Percentiles rank a stretch among this genome's conserved stretches.
These are phyloP conservation scores for Brachyhypopomus gauderio DNA, from an alignment of 2,113 vertebrate genomes.

Conservation along the genomic window DNA sequence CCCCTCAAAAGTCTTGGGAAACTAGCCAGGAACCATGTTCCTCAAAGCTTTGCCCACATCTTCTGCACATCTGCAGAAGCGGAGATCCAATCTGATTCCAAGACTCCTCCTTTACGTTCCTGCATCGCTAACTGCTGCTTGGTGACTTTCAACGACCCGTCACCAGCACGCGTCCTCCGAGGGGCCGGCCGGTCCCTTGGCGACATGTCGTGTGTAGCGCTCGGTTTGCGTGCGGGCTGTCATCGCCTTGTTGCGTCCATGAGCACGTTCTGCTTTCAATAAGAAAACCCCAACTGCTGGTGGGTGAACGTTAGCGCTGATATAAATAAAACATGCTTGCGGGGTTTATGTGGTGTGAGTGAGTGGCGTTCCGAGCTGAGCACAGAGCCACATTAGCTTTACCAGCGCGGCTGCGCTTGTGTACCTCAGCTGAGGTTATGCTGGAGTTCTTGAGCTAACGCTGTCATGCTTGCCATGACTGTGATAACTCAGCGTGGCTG, in stretches of 20 bases:
- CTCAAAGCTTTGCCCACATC: not conserved
- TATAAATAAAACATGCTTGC: constrained; percentile 39
- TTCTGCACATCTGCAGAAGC: constrained; percentile 1
- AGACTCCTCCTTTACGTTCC: constrained; percentile 24
- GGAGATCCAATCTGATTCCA: not conserved
- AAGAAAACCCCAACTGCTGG: constrained; percentile 36
- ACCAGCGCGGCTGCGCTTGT: not conserved
- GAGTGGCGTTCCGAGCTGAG: constrained; percentile 8
- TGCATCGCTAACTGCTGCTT: not conserved
- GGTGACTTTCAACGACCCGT: constrained; percentile 26
- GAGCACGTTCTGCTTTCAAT: constrained; percentile 41
- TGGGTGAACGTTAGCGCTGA: constrained; percentile 36
- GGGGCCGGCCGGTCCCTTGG: not conserved
- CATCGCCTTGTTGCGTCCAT: constrained; percentile 17
- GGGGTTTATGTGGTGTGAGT: constrained; percentile 22
- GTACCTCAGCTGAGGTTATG: not conserved
- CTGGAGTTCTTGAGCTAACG: not conserved
- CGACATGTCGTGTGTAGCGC: not conserved
- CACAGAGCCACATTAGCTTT: constrained; percentile 5
- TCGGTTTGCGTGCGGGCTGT: constrained; percentile 28
- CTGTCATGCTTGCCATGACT: constrained; percentile 1
- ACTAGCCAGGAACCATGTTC: not conserved
- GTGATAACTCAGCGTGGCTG: not conserved
- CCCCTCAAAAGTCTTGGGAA: too few relatives aligned
- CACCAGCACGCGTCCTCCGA: constrained; percentile 15